Percentiles rank a stretch among this genome's conserved stretches.
Conservation (phyloP, 2,113 vertebrate genomes). For the Panthera tigris region DNA sequence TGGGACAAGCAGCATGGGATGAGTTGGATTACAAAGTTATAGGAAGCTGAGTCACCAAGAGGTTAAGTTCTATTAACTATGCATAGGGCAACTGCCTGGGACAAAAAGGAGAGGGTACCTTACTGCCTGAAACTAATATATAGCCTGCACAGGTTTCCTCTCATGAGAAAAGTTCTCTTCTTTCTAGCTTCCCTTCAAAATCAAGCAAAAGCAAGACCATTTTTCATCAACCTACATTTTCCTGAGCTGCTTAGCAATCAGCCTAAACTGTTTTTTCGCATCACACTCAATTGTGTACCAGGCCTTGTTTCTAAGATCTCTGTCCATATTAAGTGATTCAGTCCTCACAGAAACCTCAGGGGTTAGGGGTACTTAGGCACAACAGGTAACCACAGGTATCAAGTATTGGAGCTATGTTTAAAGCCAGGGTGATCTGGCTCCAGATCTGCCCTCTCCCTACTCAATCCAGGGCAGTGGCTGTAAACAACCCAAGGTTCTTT, state of each 20-base stretch:
- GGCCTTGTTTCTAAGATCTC: neutral
- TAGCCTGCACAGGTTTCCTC: neutral
- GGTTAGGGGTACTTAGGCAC: neutral
- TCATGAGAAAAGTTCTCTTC: neutral
- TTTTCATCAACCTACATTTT: neutral
- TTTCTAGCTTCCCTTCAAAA: neutral
- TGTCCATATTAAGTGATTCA: neutral
- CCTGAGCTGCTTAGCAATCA: neutral
- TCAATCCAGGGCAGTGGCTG: neutral
- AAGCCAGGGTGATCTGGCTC: neutral
- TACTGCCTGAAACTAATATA: neutral
- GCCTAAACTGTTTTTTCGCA: neutral
- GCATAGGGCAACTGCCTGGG: neutral
- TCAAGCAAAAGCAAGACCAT: neutral
- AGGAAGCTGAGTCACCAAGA: neutral
- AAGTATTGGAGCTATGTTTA: neutral
- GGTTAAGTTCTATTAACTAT: neutral
- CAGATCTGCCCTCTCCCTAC: neutral
- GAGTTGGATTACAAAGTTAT: neutral
- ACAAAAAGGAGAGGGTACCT: neutral
- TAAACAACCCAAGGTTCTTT: neutral
- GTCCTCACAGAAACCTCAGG: neutral
- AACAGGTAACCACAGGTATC: too few relatives aligned
- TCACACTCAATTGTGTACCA: accelerated
- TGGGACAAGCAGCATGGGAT: neutral